Percentiles rank a stretch among this genome's conserved stretches.
These are phyloP conservation scores for Chrysomallon squamiferum DNA, from an alignment of 1,140 invertebrate species.

Conservation along the genomic window DNA sequence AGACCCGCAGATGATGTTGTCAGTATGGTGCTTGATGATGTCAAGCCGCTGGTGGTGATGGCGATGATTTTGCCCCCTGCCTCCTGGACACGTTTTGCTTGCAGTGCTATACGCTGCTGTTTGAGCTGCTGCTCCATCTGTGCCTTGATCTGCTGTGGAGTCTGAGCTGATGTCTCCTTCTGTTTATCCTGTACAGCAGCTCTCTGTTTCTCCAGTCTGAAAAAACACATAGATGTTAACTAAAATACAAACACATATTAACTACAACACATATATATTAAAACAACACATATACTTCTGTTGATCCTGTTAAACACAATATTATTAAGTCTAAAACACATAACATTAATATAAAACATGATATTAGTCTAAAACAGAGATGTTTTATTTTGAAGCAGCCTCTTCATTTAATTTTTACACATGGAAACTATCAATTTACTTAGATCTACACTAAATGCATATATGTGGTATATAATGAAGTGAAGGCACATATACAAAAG, in stretches of 20 bases:
- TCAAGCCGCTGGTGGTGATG: slow-evolving; percentile 16
- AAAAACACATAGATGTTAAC: too few species aligned
- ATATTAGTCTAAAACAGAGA: too few species aligned
- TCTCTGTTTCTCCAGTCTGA: slow-evolving; percentile 56
- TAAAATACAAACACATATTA: slow-evolving; percentile 1
- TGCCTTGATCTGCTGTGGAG: slow-evolving; percentile 83
- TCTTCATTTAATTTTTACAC: too few species aligned
- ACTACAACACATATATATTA: neutral
- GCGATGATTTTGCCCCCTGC: slow-evolving; percentile 39
- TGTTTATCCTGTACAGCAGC: slow-evolving; percentile 52
- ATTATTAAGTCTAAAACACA: too few species aligned
- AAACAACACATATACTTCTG: too few species aligned
- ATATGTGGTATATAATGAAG: too few species aligned
- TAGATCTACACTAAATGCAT: too few species aligned
- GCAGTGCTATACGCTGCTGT: slow-evolving; percentile 83
- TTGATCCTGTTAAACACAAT: too few species aligned
- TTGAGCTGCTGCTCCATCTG: slow-evolving; percentile 89
- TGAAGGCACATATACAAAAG: too few species aligned
- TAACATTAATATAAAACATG: too few species aligned
- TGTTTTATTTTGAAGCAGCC: too few species aligned
- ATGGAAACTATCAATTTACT: too few species aligned
- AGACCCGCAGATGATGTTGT: slow-evolving; percentile 15
- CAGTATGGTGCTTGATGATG: slow-evolving; percentile 32
- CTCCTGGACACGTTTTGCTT: slow-evolving; percentile 76
- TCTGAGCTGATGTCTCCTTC: slow-evolving; percentile 24